Percentiles rank a stretch among this genome's conserved stretches.
These are phyloP conservation scores for Enteromius paludinosus DNA, from an alignment of 2,797 vertebrate species.

Conservation along the genomic window DNA sequence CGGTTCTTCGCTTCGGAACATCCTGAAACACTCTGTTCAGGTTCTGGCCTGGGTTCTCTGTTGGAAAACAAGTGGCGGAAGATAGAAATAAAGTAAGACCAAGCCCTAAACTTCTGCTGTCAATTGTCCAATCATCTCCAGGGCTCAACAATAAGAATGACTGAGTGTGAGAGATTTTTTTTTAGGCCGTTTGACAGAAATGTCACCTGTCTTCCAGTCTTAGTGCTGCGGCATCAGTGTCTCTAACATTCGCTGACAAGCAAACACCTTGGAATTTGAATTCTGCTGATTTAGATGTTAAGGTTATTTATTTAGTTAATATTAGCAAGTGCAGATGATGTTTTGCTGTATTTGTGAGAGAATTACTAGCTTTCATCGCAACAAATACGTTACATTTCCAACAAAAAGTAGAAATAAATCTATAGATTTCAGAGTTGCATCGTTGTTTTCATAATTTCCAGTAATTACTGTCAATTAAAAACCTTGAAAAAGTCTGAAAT, in stretches of 20 bases:
- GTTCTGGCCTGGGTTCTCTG: conserved; percentile 97
- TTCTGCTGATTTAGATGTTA: conserved; percentile 2
- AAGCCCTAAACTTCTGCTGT: conserved; percentile 46
- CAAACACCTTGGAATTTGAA: background rate
- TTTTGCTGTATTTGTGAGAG: background rate
- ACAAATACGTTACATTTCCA: background rate
- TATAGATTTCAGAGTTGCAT: background rate
- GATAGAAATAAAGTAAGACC: conserved; percentile 64
- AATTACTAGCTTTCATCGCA: background rate
- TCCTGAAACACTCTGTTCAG: conserved; percentile 96
- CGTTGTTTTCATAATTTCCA: background rate
- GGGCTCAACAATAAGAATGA: conserved; percentile 29
- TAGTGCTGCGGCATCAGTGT: background rate
- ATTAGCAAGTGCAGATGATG: background rate
- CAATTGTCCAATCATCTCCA: conserved; percentile 37
- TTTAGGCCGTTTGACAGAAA: background rate
- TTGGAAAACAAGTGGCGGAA: conserved; percentile 89
- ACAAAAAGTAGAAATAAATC: background rate
- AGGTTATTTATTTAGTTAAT: background rate
- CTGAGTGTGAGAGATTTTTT: background rate
- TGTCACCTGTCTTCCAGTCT: background rate
- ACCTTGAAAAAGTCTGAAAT: background rate
- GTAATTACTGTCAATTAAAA: background rate
- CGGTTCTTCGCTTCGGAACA: conserved; percentile 94
- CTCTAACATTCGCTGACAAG: background rate